Percentiles rank a stretch among this genome's conserved stretches.
Evolutionary conservation across 1,140 invertebrate species (phyloP).

Genomic region (Brachionus rubens): DNA sequence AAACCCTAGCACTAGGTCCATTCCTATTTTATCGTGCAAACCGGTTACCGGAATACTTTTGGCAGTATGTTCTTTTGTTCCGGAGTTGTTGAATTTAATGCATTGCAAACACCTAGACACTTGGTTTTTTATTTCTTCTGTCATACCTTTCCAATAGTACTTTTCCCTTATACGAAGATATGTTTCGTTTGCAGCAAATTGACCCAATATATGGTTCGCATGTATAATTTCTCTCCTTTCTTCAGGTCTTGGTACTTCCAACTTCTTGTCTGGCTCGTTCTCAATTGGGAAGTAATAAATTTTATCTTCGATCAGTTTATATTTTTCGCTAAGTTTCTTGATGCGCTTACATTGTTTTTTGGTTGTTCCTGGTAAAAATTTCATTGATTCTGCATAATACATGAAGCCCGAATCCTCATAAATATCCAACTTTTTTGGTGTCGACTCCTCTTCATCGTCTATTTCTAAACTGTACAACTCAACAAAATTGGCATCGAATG

Average conservation of each 20-base stretch:
- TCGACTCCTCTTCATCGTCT: not conserved
- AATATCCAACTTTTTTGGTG: not conserved
- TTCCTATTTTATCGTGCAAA: not conserved
- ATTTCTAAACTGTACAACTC: too few relatives aligned
- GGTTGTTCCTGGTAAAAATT: not conserved
- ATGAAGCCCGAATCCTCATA: not conserved
- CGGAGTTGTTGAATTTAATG: not conserved
- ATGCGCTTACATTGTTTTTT: not conserved
- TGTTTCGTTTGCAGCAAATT: not conserved
- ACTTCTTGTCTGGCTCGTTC: not conserved
- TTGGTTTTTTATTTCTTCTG: not conserved
- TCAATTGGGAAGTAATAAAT: not conserved
- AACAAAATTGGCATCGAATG: not conserved
- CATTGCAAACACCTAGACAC: not conserved
- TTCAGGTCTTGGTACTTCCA: not conserved
- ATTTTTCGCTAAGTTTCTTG: not conserved
- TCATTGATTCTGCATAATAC: not conserved
- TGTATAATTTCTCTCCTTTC: not conserved
- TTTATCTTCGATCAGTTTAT: not conserved
- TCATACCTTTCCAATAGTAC: conserved; percentile 2
- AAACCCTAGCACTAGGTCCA: not conserved
- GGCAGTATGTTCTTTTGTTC: not conserved
- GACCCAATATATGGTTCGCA: not conserved
- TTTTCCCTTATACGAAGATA: not conserved
- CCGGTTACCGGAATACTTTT: not conserved